Base-by-base conservation (phyloP, 2,888 invertebrate species). In the Portevinia maculata region DNA sequence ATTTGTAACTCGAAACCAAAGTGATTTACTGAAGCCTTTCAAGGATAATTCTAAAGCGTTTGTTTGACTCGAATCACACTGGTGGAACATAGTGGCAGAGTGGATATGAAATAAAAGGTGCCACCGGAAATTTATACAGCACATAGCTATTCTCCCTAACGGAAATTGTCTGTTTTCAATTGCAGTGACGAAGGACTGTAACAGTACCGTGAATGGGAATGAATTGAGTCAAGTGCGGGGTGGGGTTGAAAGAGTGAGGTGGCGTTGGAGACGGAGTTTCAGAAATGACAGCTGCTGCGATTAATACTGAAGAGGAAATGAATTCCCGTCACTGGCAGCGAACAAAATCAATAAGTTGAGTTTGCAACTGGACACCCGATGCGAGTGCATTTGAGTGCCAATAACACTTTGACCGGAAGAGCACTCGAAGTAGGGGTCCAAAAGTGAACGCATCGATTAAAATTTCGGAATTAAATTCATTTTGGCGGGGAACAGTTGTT, bases 151-250 rank as follows among this genome's bases (percentile, higher is more conserved):
- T 81, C 59, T 75, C 70, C 65, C 52, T 55, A 78, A 60, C 78
- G 83, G 83, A 83, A 83, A 83, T 83, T 83, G 83, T 83, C 83
- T 83, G 83, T 78, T 83, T 83, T 78, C 78, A 71, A 83, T 78
- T 78, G 65, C 62, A 73, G 53, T 24, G 65, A 44, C 53, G 39
- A 48, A 44, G 50, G 52, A 67, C 44, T 39, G 50, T 64, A 37
- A 70, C 62, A 59, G 59, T 44, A 9, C 9, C 60, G 59, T 41
- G 34, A 44, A 75, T 67, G 75, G 53, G 37, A 55, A 57, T 37
- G 62, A 73, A 62, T 55, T 62, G 21, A 62, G 53, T n/a, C 64
- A 57, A 70, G 57, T 9, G 19, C 30, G 5, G 7, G 32, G 67
- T 30, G 39, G 53, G 41, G 41, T 37, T 44, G 3, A 50, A 11